Conservation (phyloP, 2,113 vertebrate genomes). For the Pelmatolapia mariae region DNA sequence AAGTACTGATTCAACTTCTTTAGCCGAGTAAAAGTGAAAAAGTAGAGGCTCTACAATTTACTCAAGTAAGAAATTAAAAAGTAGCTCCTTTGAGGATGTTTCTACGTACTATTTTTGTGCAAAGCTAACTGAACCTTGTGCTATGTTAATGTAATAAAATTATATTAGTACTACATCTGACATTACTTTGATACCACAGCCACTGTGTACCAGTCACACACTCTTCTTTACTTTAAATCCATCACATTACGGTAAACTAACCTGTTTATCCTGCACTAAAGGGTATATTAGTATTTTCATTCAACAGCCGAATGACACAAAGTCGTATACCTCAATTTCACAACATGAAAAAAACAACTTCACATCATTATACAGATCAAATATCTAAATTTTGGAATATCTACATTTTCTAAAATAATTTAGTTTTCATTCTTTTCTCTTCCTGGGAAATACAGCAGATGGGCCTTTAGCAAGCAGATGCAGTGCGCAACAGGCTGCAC, state of each 20-base stretch:
- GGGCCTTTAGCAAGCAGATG: neutral
- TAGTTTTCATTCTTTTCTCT: neutral
- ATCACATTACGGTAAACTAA: neutral
- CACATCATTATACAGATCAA: neutral
- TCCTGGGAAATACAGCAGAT: neutral
- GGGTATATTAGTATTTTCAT: neutral
- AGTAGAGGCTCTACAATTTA: neutral
- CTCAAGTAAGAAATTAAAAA: neutral
- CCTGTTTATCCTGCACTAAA: neutral
- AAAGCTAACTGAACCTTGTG: neutral
- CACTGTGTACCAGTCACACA: neutral
- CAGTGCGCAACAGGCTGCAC: neutral
- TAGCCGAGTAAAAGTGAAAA: neutral
- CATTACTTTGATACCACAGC: neutral
- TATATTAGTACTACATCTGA: neutral
- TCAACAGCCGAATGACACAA: neutral
- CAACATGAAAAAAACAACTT: neutral
- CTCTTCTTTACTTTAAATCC: neutral
- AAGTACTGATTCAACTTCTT: neutral
- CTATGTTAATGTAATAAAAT: neutral
- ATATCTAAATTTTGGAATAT: neutral
- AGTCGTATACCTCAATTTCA: neutral
- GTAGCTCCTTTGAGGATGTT: neutral
- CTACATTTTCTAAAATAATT: neutral
- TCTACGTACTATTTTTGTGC: neutral